Conservation (phyloP, 2,797 vertebrate genomes). For the Labeo calbasu region DNA sequence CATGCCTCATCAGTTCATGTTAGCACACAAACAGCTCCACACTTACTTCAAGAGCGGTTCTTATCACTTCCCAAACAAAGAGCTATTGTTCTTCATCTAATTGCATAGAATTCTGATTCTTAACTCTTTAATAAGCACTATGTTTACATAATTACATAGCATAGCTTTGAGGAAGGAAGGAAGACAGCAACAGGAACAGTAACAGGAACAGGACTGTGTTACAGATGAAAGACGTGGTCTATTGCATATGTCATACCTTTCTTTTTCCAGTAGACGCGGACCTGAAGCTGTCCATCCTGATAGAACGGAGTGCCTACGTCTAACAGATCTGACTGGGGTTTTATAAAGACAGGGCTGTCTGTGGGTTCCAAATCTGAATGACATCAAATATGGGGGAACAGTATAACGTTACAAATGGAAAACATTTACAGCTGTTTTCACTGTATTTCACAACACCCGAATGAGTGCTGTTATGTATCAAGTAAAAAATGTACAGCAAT, state of each 20-base stretch:
- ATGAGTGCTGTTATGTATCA: slow-evolving; percentile 37
- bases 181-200: slow-evolving; percentile 3
- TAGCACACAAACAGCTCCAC: slow-evolving; percentile 45
- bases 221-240: slow-evolving; percentile 32
- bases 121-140: slow-evolving; percentile 49
- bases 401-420: slow-evolving; percentile 41
- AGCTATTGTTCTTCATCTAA: slow-evolving; percentile 52
- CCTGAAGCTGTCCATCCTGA: slow-evolving; percentile 86
- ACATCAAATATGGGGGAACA: slow-evolving; percentile 45
- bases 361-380: slow-evolving; percentile 45
- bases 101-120: slow-evolving; percentile 38
- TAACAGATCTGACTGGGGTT: slow-evolving; percentile 72
- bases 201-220: slow-evolving; percentile 14
- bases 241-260: slow-evolving; percentile 75
- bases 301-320: slow-evolving; percentile 90
- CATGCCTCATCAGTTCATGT: slow-evolving; percentile 43
- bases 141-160: slow-evolving; percentile 54
- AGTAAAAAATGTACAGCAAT: slow-evolving; percentile 6
- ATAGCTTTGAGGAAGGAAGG: slow-evolving; percentile 31
- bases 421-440: slow-evolving; percentile 47
- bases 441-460: slow-evolving; percentile 44
- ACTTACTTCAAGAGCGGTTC: slow-evolving; percentile 30
- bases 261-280: slow-evolving; percentile 92
- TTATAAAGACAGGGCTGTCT: slow-evolving; percentile 64
- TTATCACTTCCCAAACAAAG: slow-evolving; percentile 42